Conservation (phyloP, 2,113 vertebrate genomes). For the Aleadryas rufinucha region DNA sequence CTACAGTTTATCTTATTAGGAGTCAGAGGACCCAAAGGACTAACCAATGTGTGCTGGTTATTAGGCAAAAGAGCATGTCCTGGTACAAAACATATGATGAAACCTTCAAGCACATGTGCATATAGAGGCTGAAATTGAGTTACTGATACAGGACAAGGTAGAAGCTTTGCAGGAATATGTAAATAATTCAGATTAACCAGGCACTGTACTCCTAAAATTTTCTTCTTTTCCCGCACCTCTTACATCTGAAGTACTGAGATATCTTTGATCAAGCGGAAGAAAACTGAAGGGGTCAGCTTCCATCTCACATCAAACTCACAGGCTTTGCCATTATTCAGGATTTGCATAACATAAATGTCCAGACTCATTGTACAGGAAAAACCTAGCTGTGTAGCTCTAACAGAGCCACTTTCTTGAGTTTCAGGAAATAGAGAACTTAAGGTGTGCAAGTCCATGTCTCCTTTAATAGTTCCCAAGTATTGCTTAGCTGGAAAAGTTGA, state of each 20-base stretch:
- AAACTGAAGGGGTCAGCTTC: not conserved
- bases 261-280: not conserved
- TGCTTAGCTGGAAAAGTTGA: not conserved
- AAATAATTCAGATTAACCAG: not conserved
- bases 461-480: not conserved
- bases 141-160: not conserved
- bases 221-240: rapidly evolving
- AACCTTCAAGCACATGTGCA: not conserved
- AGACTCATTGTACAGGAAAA: not conserved
- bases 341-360: not conserved
- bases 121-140: not conserved
- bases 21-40: constrained; percentile 17
- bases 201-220: not conserved
- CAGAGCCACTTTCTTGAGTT: not conserved
- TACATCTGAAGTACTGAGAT: not conserved
- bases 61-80: not conserved
- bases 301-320: not conserved
- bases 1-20: not conserved
- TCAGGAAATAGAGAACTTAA: not conserved
- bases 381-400: not conserved
- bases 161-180: not conserved
- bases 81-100: not conserved
- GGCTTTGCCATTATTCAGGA: not conserved
- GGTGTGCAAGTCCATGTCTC: not conserved
- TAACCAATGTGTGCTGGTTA: not conserved